Conservation (phyloP, 2,888 invertebrate genomes). For the Ophonus ardosiacus region DNA sequence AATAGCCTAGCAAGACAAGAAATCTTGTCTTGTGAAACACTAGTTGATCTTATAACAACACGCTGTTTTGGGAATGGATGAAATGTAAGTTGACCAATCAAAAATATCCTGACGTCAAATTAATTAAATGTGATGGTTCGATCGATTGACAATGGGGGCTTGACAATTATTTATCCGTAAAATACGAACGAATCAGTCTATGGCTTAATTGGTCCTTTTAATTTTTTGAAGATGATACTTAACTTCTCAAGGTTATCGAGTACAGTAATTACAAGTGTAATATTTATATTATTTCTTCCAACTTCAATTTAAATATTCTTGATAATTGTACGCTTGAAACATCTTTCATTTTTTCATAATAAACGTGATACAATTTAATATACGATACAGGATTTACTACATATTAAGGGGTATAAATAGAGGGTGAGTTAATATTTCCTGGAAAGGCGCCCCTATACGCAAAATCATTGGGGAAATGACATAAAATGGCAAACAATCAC, state of each 20-base stretch:
- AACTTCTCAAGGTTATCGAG: constrained; percentile 2
- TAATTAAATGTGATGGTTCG: constrained; percentile 19
- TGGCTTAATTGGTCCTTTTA: constrained; percentile 11
- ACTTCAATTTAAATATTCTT: constrained; percentile 7
- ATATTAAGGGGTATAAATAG: neutral
- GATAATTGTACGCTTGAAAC: neutral
- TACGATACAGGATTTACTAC: neutral
- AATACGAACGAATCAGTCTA: constrained; percentile 36
- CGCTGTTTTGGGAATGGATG: neutral
- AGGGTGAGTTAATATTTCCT: neutral
- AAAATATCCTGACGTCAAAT: constrained; percentile 28
- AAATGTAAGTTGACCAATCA: neutral
- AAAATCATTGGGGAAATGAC: constrained; percentile 14
- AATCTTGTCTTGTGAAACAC: too few species aligned
- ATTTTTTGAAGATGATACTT: constrained; percentile 11
- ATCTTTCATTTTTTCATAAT: neutral
- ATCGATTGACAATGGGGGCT: constrained; percentile 30
- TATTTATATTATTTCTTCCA: constrained; percentile 37
- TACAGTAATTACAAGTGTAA: constrained; percentile 1
- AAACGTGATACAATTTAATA: neutral
- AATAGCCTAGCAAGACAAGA: too few species aligned
- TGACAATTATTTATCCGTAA: constrained; percentile 36
- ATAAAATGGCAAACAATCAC: constrained; percentile 25
- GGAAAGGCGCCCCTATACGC: neutral
- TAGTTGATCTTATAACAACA: too few species aligned